phyloP scores from a whole-genome alignment of 2,888 invertebrate genomes.

The Pardosa pseudoannulata region DNA sequence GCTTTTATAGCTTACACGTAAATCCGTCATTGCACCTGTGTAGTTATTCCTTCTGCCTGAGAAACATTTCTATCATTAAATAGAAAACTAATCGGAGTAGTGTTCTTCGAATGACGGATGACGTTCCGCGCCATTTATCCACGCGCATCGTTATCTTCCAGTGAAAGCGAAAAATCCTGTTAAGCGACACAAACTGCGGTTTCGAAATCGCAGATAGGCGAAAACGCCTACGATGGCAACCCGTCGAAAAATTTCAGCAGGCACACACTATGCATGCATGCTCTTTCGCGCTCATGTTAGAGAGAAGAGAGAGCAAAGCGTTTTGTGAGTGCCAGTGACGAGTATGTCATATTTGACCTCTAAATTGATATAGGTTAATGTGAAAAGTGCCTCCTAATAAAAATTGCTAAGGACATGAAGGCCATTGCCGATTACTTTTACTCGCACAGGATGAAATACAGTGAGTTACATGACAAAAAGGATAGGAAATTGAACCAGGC shows the following conservation, averaged over 20 bases:
- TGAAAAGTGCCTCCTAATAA: slow-evolving; percentile 18
- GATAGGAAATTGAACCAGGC: slow-evolving; percentile 33
- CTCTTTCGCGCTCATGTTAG: background rate
- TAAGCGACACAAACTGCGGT: slow-evolving; percentile 13
- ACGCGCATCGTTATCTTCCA: too few relatives aligned
- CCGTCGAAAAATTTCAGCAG: background rate
- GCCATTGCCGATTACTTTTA: slow-evolving; percentile 66
- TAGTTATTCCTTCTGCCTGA: too few relatives aligned
- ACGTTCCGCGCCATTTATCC: too few relatives aligned
- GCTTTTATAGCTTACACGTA: too few relatives aligned
- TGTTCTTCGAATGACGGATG: too few relatives aligned
- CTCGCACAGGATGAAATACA: slow-evolving; percentile 43
- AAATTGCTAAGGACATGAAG: slow-evolving; percentile 33
- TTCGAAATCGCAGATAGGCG: slow-evolving; percentile 27
- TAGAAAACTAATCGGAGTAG: too few relatives aligned
- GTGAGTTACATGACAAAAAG: slow-evolving; percentile 52
- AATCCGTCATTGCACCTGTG: too few relatives aligned
- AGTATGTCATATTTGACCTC: slow-evolving; percentile 44
- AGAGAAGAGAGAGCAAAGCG: background rate
- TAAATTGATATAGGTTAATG: slow-evolving; percentile 38
- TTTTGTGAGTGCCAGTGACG: background rate
- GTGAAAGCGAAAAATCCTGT: too few relatives aligned
- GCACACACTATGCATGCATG: background rate
- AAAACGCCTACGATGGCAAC: slow-evolving; percentile 59
- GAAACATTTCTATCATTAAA: too few relatives aligned